A percentile compares a stretch with the other conserved stretches of the same genome.
These are phyloP conservation scores for Tuberolachnus salignus DNA, from an alignment of 2,888 invertebrate genomes.

Conservation along the genomic window DNA sequence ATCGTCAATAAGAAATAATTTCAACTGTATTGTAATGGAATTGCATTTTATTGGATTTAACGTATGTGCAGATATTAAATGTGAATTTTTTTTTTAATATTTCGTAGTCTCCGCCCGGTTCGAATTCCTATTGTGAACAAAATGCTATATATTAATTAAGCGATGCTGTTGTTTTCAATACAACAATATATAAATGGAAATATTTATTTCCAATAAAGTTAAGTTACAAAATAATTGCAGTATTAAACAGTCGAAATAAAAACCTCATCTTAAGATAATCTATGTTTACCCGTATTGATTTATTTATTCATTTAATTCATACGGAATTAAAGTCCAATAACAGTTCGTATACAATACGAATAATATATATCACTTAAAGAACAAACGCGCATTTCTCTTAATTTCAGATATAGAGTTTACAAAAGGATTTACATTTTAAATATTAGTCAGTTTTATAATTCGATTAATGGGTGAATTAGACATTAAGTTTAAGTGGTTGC, in stretches of 20 bases:
- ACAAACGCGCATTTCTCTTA: too few relatives aligned
- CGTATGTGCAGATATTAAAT: constrained; percentile 30
- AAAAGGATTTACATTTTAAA: too few relatives aligned
- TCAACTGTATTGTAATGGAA: constrained; percentile 43
- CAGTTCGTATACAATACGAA: too few relatives aligned
- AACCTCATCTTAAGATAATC: neutral
- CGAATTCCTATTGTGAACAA: neutral
- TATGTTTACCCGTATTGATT: too few relatives aligned
- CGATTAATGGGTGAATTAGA: too few relatives aligned
- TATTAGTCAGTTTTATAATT: too few relatives aligned
- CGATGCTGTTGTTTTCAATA: neutral
- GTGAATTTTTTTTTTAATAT: constrained; percentile 33
- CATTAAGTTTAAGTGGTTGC: too few relatives aligned
- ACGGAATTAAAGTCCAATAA: too few relatives aligned
- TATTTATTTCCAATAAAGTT: neutral
- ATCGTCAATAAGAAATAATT: too few relatives aligned
- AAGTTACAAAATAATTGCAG: neutral
- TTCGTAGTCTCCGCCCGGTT: neutral
- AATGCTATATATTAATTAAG: constrained; percentile 15
- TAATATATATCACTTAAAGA: too few relatives aligned
- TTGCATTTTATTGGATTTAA: constrained; percentile 31
- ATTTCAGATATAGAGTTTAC: too few relatives aligned
- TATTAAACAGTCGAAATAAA: neutral
- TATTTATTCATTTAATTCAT: too few relatives aligned
- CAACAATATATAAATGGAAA: neutral